A percentile compares a stretch with the other conserved stretches of the same genome.
phyloP scores from a whole-genome alignment of 1,140 invertebrate genomes.

The Adoxophyes honmai region DNA sequence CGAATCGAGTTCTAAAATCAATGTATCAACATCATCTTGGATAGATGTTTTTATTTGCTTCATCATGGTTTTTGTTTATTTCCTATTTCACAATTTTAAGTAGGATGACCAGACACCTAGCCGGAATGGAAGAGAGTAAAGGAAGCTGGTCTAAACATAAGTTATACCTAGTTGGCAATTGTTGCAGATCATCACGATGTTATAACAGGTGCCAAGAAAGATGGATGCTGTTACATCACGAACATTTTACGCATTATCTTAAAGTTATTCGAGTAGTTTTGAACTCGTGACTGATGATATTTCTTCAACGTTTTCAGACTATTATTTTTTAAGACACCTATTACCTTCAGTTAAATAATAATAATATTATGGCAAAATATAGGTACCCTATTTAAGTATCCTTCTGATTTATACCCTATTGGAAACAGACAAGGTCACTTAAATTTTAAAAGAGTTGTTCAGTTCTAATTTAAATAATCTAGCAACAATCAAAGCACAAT shows the following conservation, averaged over 20 bases:
- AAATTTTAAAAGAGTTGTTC: no score
- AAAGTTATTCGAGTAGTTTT: neutral
- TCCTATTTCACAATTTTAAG: constrained; percentile 16
- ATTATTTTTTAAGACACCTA: no score
- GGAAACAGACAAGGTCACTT: no score
- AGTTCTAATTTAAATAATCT: no score
- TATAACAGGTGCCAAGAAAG: constrained; percentile 22
- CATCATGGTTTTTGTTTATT: constrained; percentile 28
- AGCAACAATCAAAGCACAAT: no score
- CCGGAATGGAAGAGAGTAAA: constrained; percentile 38
- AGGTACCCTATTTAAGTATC: no score
- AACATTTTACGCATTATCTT: neutral
- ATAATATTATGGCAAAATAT: no score
- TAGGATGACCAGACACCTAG: constrained; percentile 35
- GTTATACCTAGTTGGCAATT: constrained; percentile 24
- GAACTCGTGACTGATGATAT: neutral
- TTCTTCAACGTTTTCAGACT: no score
- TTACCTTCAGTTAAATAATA: no score
- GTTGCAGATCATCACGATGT: constrained; percentile 20
- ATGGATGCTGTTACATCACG: constrained; percentile 14
- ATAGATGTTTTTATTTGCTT: neutral
- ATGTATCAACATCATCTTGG: neutral
- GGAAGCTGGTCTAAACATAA: constrained; percentile 27
- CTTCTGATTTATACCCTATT: no score
- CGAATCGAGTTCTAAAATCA: constrained; percentile 7